phyloP scores from a whole-genome alignment of 2,797 vertebrate genomes.

The Chrysocyon brachyurus region DNA sequence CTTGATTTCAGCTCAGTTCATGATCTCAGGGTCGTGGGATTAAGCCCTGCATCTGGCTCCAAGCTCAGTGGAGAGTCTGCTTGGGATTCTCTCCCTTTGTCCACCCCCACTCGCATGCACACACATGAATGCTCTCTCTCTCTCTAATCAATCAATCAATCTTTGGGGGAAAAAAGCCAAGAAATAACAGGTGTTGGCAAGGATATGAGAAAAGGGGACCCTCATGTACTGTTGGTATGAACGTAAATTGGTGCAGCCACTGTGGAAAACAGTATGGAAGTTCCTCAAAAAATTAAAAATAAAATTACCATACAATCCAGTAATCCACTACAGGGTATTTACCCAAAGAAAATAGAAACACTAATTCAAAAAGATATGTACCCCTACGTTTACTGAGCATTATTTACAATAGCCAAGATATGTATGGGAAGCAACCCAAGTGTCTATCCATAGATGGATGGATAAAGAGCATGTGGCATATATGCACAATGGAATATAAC shows the following conservation, averaged over 20 bases:
- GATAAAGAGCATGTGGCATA: accelerated
- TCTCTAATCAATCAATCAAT: not conserved
- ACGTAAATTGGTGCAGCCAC: not conserved
- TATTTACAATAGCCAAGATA: too few species aligned
- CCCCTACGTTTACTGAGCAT: accelerated
- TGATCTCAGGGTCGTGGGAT: too few species aligned
- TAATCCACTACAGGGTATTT: not conserved
- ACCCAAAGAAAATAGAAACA: not conserved
- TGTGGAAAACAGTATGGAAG: not conserved
- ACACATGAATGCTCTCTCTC: not conserved
- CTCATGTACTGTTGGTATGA: not conserved
- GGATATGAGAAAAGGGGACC: not conserved
- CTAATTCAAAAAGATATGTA: not conserved
- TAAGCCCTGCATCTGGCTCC: too few species aligned
- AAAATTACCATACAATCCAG: not conserved
- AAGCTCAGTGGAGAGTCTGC: not conserved
- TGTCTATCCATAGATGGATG: not conserved
- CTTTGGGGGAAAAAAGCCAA: not conserved
- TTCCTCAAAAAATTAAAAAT: not conserved
- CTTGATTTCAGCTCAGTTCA: too few species aligned
- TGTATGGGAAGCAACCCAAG: not conserved
- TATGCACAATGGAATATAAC: accelerated
- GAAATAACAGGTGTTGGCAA: not conserved
- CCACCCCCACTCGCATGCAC: too few species aligned
- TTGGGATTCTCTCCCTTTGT: not conserved